These are phyloP conservation scores for Sebastiscus tertius DNA, from an alignment of 2,797 vertebrate species.

Conservation along the genomic window DNA sequence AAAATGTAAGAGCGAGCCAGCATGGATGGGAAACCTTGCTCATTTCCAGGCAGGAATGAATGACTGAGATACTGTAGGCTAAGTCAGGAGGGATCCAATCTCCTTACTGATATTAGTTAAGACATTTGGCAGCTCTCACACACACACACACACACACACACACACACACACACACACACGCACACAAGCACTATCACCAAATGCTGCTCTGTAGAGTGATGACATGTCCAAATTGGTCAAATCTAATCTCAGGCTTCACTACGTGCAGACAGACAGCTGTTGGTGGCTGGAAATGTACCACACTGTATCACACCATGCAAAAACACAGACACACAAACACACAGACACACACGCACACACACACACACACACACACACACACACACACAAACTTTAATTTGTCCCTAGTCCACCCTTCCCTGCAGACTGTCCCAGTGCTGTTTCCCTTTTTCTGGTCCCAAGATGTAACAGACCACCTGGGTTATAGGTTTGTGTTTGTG, in stretches of 20 bases:
- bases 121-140: slow-evolving; percentile 12
- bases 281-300: slow-evolving; percentile 26
- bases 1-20: not conserved
- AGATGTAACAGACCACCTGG: slow-evolving; percentile 27
- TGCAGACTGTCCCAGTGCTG: not conserved
- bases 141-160: not conserved
- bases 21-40: not conserved
- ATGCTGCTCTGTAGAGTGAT: slow-evolving; percentile 36
- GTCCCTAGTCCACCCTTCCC: not conserved
- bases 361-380: not conserved
- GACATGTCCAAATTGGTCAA: slow-evolving; percentile 53
- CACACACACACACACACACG: not conserved
- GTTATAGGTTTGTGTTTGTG: not conserved
- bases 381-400: not conserved
- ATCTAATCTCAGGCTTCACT: slow-evolving; percentile 57
- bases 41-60: slow-evolving; percentile 31
- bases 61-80: not conserved
- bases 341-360: slow-evolving; percentile 1
- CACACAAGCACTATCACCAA: not conserved
- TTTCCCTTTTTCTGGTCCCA: not conserved
- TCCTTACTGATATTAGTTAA: slow-evolving; percentile 33
- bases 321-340: not conserved
- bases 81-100: slow-evolving; percentile 10
- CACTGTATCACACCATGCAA: not conserved
- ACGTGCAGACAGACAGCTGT: slow-evolving; percentile 45